These are phyloP conservation scores for Barnardius zonarius DNA, from an alignment of 2,113 vertebrate genomes.

Conservation along the genomic window DNA sequence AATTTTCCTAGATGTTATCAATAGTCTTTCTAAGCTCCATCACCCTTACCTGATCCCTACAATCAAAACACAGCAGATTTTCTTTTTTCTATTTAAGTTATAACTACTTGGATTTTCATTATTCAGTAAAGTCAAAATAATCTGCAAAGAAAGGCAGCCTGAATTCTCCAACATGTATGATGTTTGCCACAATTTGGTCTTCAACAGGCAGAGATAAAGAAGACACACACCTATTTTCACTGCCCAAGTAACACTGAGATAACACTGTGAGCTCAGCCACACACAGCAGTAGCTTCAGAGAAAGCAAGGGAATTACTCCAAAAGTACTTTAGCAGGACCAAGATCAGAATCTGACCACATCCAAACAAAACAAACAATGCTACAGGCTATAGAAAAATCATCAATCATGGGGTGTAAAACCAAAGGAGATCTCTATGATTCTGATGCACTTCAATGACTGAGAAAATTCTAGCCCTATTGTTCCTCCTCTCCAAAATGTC, in stretches of 20 bases:
- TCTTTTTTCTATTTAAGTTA: background rate
- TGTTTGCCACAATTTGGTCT: background rate
- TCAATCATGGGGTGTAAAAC: background rate
- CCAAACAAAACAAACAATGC: slow-evolving; percentile 1
- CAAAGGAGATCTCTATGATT: background rate
- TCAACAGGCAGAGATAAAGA: background rate
- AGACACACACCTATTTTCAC: background rate
- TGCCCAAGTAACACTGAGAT: background rate
- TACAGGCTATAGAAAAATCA: background rate
- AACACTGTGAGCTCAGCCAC: background rate
- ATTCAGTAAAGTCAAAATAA: background rate
- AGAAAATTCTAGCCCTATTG: background rate
- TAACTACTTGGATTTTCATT: background rate
- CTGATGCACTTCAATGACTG: background rate
- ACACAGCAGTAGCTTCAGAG: background rate
- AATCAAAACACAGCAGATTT: background rate
- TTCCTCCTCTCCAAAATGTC: background rate
- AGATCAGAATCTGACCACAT: background rate
- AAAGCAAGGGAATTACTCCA: background rate
- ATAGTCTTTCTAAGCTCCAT: background rate
- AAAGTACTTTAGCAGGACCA: background rate
- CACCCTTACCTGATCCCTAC: background rate
- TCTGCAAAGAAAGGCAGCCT: background rate
- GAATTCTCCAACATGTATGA: background rate
- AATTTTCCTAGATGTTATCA: slow-evolving; percentile 7